Evolutionary conservation across 2,797 vertebrate genomes (phyloP).

Genomic region (Lacerta bilineata): DNA sequence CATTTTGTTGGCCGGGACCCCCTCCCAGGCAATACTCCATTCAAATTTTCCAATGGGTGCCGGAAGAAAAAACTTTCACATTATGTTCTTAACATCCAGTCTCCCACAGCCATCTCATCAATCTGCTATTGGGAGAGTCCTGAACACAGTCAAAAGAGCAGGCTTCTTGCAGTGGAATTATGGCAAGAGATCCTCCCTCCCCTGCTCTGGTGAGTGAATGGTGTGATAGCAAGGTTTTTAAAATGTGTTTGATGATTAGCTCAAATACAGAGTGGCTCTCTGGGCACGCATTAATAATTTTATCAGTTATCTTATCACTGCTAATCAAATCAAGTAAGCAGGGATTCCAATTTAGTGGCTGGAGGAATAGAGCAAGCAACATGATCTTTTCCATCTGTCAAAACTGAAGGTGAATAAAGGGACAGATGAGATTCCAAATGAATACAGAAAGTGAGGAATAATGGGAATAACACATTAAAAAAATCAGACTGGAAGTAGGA

Average conservation of each 20-base stretch:
- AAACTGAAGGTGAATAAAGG: too few species aligned
- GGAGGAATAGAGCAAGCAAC: too few species aligned
- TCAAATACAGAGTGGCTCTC: background rate
- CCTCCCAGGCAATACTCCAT: too few species aligned
- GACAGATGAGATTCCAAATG: background rate
- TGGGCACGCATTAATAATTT: too few species aligned
- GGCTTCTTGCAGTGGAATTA: background rate
- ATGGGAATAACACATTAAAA: background rate
- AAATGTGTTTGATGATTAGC: background rate
- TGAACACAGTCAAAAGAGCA: background rate
- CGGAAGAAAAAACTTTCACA: too few species aligned
- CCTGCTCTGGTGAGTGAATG: background rate
- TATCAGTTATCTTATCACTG: background rate
- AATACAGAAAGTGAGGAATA: background rate
- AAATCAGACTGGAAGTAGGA: background rate
- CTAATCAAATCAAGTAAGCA: background rate
- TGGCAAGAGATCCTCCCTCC: background rate
- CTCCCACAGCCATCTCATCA: too few species aligned
- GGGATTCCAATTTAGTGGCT: too few species aligned
- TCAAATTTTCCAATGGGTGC: too few species aligned
- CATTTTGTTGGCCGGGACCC: too few species aligned
- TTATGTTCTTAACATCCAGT: too few species aligned
- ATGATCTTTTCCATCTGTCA: too few species aligned
- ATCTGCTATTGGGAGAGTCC: too few species aligned
- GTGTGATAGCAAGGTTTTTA: background rate